A percentile compares a stretch with the other conserved stretches of the same genome.
These are phyloP conservation scores for Elanus axillaris DNA, from an alignment of 2,113 vertebrate genomes.

Conservation along the genomic window DNA sequence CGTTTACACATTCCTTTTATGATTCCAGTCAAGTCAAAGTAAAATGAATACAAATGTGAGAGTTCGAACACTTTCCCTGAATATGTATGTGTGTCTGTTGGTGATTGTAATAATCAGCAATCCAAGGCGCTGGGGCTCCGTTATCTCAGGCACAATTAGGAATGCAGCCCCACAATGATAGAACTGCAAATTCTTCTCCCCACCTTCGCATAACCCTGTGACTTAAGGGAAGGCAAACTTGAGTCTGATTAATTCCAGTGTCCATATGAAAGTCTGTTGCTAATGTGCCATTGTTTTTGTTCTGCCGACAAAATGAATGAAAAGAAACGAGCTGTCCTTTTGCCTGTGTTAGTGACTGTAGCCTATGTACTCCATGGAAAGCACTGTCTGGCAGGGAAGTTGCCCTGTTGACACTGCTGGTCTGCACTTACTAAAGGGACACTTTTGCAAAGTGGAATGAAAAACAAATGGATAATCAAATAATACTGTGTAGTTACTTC, in stretches of 20 bases:
- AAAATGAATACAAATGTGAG: conserved; percentile 63
- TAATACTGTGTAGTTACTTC: not conserved
- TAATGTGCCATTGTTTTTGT: not conserved
- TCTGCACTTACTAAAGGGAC: not conserved
- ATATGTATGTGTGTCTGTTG: conserved; percentile 53
- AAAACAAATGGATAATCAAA: not conserved
- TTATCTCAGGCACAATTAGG: not conserved
- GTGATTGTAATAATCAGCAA: conserved; percentile 50
- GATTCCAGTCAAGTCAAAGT: conserved; percentile 61
- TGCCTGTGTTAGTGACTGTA: not conserved
- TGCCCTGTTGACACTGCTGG: not conserved
- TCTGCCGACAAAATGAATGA: not conserved
- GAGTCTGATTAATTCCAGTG: conserved; percentile 54
- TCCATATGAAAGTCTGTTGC: conserved; percentile 4
- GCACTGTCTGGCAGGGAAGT: not conserved
- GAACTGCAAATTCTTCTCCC: not conserved
- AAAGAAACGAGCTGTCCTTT: not conserved
- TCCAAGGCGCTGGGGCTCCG: not conserved
- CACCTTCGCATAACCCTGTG: not conserved
- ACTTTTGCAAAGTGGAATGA: not conserved
- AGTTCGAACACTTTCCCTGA: conserved; percentile 41
- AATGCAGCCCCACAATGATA: not conserved
- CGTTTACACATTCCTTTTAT: conserved; percentile 70
- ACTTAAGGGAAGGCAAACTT: conserved; percentile 42
- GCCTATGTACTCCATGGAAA: not conserved